Percentiles rank a stretch among this genome's conserved stretches.
phyloP scores from a whole-genome alignment of 2,113 vertebrate genomes.

The Erinaceus europaeus region DNA sequence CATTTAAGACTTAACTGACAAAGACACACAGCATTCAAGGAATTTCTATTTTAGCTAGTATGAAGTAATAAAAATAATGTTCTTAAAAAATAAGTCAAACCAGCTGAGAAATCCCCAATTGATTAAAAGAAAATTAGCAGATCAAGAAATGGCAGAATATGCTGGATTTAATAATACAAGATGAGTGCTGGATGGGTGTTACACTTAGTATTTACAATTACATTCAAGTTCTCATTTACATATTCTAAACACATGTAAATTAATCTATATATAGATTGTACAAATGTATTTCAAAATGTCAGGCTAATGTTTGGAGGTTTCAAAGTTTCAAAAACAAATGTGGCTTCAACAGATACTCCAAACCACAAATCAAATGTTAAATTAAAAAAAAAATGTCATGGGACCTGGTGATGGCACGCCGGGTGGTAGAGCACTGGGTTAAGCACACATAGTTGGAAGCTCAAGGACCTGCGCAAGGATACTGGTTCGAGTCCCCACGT shows the following conservation, averaged over 20 bases:
- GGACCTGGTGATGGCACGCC: too few species aligned
- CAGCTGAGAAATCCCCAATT: background rate
- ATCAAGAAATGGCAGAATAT: background rate
- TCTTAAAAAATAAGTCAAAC: background rate
- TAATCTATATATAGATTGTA: background rate
- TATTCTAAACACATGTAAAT: background rate
- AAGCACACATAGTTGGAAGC: too few species aligned
- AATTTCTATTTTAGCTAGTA: slow-evolving; percentile 16
- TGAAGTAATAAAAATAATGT: background rate
- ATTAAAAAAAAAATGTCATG: too few species aligned
- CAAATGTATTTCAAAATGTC: slow-evolving; percentile 31
- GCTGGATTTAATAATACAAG: slow-evolving; percentile 10
- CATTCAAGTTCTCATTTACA: slow-evolving; percentile 7
- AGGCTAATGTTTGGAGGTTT: background rate
- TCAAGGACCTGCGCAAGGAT: too few species aligned
- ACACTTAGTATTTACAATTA: background rate
- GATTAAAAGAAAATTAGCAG: background rate
- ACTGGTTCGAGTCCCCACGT: too few species aligned
- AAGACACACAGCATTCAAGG: background rate
- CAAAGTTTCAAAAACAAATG: background rate
- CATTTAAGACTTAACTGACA: background rate
- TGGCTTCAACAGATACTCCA: too few species aligned
- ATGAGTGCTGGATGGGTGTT: background rate
- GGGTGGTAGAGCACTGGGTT: too few species aligned
- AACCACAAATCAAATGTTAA: too few species aligned